Base-by-base conservation (phyloP, 2,888 invertebrate genomes). In the Cosmorhoe ocellata region DNA sequence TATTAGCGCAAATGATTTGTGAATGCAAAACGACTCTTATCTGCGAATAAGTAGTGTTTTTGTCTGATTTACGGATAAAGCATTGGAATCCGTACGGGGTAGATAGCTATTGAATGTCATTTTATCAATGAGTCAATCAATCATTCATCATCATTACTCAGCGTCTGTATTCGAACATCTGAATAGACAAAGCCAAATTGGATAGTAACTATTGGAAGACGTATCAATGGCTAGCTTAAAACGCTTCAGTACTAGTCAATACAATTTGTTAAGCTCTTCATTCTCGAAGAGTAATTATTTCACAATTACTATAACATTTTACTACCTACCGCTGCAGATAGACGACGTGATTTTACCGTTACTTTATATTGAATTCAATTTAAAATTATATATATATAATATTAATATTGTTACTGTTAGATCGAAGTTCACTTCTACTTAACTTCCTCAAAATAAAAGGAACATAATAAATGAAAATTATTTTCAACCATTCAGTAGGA, bases 81-180 rank as follows among this genome's bases (percentile, higher is more conserved):
- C 34, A 22, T 31, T 43, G 36, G 41, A 49, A 43, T 43, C 47
- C 30, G 62, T 48, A 60, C 30, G 28, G 58, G 59, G 51, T 43
- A 63, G 70, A 79, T 80, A 80, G 74, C 71, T 65, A 71, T 74
- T 58, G 48, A 52, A 74, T 76, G 77, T 75, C 72, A 66, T 61
- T 72, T 71, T 73, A 75, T 79, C 80, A 79, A 80, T 83, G 81
- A 83, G 74, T 79, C 79, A 82, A 66, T 76, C 75, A 73, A 76
- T 52, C 46, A 47, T 52, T 84, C 79, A 79, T 79, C 75, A 75
- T 79, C 79, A 81, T 84, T 82, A 85, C 74, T 83, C 83, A 81
- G 76, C 78, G 68, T 68, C 67, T 69, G 69, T 65, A 58, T 28
- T 67, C 58, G 58, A 62, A 58, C 72, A 52, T 74, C 72, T 70